Conservation (phyloP, 2,888 invertebrate genomes). For the Nesidiocoris tenuis region DNA sequence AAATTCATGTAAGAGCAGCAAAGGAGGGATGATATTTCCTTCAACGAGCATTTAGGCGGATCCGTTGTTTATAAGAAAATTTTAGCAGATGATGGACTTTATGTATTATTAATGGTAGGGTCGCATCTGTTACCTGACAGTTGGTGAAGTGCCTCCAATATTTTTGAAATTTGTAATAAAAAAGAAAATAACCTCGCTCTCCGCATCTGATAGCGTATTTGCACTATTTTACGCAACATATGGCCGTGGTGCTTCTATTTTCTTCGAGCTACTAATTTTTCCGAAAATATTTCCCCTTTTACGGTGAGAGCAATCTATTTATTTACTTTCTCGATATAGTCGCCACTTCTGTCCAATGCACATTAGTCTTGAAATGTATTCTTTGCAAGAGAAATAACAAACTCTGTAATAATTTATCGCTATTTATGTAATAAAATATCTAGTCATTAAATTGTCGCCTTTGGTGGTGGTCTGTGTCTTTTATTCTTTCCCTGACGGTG, state of each 20-base stretch:
- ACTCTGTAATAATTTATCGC: conserved; percentile 29
- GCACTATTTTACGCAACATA: conserved; percentile 16
- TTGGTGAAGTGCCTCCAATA: neutral
- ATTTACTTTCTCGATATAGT: neutral
- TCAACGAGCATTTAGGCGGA: too few relatives aligned
- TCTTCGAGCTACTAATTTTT: conserved; percentile 19
- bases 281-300: neutral
- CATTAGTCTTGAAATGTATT: neutral
- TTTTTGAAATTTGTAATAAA: too few relatives aligned
- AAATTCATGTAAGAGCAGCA: too few relatives aligned
- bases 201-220: conserved; percentile 3
- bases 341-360: neutral
- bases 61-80: too few relatives aligned
- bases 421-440: conserved; percentile 48
- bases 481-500: conserved; percentile 37
- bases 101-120: neutral
- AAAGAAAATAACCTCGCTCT: neutral
- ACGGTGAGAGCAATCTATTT: neutral
- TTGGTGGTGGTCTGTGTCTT: conserved; percentile 46
- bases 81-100: neutral
- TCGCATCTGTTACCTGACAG: neutral
- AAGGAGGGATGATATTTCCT: too few relatives aligned
- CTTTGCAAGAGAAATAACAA: neutral
- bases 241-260: conserved; percentile 29
- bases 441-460: conserved; percentile 46